Evolutionary conservation across 2,888 invertebrate genomes (phyloP).

Genomic region (Xylota sylvarum): DNA sequence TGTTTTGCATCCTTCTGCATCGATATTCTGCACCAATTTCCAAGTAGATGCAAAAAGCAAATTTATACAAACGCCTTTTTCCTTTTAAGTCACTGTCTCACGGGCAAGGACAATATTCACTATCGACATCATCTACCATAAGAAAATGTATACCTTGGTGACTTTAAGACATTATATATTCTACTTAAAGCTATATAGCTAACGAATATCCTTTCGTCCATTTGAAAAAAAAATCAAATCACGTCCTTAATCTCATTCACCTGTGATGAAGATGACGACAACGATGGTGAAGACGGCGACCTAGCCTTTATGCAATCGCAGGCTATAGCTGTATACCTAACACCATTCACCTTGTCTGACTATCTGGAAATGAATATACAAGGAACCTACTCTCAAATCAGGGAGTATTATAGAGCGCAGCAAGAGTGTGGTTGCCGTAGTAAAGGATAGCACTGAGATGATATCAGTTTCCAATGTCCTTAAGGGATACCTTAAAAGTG

Average conservation of each 20-base stretch:
- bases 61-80: background rate
- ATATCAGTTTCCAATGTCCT: conserved; percentile 29
- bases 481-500: conserved; percentile 4
- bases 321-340: background rate
- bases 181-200: background rate
- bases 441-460: background rate
- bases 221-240: conserved; percentile 21
- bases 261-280: conserved; percentile 10
- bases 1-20: background rate
- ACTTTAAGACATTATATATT: background rate
- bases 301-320: conserved; percentile 8
- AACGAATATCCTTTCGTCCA: background rate
- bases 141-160: background rate
- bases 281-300: background rate
- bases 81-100: background rate
- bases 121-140: background rate
- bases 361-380: background rate
- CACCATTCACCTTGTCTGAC: background rate
- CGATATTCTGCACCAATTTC: background rate
- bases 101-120: background rate
- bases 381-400: background rate
- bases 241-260: conserved; percentile 15
- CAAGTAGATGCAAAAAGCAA: background rate
- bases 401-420: background rate
- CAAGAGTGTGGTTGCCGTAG: background rate